Evolutionary conservation across 1,140 invertebrate species (phyloP).

Genomic region (Homarus americanus): DNA sequence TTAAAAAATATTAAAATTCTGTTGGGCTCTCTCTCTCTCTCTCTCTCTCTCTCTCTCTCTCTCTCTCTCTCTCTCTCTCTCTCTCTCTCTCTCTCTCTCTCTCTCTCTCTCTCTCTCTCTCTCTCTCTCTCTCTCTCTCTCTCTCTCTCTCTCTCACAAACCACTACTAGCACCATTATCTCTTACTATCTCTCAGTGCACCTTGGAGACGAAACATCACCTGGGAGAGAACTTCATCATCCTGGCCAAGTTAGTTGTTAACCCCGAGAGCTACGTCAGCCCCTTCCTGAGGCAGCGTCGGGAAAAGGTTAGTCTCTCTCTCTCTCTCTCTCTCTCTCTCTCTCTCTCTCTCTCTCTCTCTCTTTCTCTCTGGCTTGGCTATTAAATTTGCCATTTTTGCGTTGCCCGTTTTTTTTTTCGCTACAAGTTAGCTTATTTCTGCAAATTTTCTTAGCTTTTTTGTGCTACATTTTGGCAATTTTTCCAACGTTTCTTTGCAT

Average conservation of each 20-base stretch:
- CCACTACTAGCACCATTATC: too few relatives aligned
- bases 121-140: neutral
- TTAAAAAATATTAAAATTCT: too few relatives aligned
- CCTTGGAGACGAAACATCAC: slow-evolving; percentile 62
- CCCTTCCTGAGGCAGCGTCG: slow-evolving; percentile 60
- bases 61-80: slow-evolving; percentile 46
- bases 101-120: slow-evolving; percentile 31
- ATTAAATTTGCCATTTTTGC: too few relatives aligned
- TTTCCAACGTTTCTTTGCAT: too few relatives aligned
- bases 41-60: slow-evolving; percentile 41
- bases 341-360: slow-evolving; percentile 39
- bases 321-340: slow-evolving; percentile 17
- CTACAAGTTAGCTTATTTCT: too few relatives aligned
- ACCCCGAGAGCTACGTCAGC: slow-evolving; percentile 56
- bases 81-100: slow-evolving; percentile 57
- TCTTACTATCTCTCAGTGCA: slow-evolving; percentile 46
- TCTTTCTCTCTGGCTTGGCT: slow-evolving; percentile 29
- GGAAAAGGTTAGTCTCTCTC: slow-evolving; percentile 58
- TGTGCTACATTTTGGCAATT: too few relatives aligned
- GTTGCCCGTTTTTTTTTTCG: too few relatives aligned
- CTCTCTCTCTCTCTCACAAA: slow-evolving; percentile 15
- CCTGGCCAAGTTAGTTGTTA: slow-evolving; percentile 49
- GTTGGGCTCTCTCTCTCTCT: slow-evolving; percentile 38
- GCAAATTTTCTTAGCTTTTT: too few relatives aligned
- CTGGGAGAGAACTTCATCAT: slow-evolving; percentile 74